Evolutionary conservation across 2,113 vertebrate genomes (phyloP).

Genomic region (Gracilinanus agilis): DNA sequence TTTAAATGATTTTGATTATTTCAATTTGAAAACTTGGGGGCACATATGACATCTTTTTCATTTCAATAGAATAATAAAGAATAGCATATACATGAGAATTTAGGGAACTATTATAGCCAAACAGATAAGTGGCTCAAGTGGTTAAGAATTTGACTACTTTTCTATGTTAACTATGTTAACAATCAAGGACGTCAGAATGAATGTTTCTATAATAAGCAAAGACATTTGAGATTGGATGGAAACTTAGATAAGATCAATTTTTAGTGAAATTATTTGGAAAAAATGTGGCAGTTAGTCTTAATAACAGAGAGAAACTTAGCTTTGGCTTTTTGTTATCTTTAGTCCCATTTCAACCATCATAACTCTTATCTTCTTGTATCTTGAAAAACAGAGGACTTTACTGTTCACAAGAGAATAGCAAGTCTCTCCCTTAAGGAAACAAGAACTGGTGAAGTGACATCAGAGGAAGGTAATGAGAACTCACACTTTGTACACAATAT

Average conservation of each 20-base stretch:
- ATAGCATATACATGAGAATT: neutral
- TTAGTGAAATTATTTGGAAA: conserved; percentile 26
- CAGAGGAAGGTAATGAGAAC: conserved; percentile 80
- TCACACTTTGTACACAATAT: neutral
- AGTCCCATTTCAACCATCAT: conserved; percentile 22
- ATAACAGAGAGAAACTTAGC: neutral
- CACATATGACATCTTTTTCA: neutral
- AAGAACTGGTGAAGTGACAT: conserved; percentile 51
- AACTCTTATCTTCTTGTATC: conserved; percentile 63
- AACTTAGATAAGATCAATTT: conserved; percentile 31
- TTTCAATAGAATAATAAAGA: neutral
- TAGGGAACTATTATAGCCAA: neutral
- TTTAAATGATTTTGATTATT: neutral
- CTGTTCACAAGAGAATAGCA: conserved; percentile 66
- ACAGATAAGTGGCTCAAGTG: fast-evolving
- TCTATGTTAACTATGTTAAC: neutral
- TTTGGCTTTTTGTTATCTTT: conserved; percentile 24
- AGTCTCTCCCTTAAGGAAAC: conserved; percentile 72
- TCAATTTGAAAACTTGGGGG: conserved; percentile 10
- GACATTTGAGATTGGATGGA: conserved; percentile 21
- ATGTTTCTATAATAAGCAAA: neutral
- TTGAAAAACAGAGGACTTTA: conserved; percentile 75
- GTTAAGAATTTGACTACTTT: neutral
- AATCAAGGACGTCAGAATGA: conserved; percentile 13
- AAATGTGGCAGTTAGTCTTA: conserved; percentile 34